Conservation (phyloP, 1,140 invertebrate genomes). For the Babylonia areolata region DNA sequence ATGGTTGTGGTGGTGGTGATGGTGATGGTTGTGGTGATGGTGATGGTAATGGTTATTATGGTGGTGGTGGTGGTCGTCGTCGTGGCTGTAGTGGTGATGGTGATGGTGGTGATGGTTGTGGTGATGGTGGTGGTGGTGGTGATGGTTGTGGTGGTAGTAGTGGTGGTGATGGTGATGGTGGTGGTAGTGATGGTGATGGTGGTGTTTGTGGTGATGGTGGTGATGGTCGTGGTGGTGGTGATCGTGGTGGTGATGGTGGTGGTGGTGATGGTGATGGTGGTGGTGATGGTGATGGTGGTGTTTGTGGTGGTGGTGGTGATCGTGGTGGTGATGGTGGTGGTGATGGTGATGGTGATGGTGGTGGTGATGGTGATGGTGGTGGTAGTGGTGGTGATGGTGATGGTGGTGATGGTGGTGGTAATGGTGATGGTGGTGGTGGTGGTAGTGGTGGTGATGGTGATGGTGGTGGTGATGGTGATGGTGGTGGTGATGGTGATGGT, state of each 20-base stretch:
- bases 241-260: conserved; percentile 8
- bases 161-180: not conserved
- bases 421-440: conserved; percentile 14
- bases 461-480: conserved; percentile 13
- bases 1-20: no score
- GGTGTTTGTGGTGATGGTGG: no score
- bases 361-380: conserved; percentile 14
- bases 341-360: conserved; percentile 14
- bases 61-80: no score
- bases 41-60: no score
- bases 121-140: no score
- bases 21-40: no score
- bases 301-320: no score
- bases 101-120: no score
- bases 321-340: no score
- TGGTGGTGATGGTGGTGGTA: conserved; percentile 9
- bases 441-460: conserved; percentile 13
- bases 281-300: no score
- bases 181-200: conserved; percentile 14
- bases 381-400: conserved; percentile 7
- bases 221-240: no score
- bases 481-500: conserved; percentile 13
- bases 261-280: conserved; percentile 13
- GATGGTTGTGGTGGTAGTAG: no score
- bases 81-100: conserved; percentile 7